Evolutionary conservation across 1,140 invertebrate species (phyloP), one percentile per base, ranked within the genome.

Genomic region (Conus ventricosus): DNA sequence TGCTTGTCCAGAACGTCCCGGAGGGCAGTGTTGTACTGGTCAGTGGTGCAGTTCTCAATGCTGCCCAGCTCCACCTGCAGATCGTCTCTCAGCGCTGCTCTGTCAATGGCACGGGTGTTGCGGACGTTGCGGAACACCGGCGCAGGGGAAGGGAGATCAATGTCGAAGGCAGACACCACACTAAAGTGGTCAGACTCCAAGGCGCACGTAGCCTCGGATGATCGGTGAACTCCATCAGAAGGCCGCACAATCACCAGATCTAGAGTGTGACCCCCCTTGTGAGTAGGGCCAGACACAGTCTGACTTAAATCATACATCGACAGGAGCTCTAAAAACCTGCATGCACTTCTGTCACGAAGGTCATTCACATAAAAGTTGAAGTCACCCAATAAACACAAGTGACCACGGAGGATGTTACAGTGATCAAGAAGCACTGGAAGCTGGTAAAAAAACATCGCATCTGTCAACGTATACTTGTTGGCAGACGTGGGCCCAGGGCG

Each of bases 241-340:
- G 51, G 51, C 55, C 83, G 39, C 23, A 23, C 55, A n/a, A 84
- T 84, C 55, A 55, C 55, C 55, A 84, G 83, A 15, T 84, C 27
- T 20, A 84, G 27, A 60, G 55, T 55, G 83, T 84, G 83, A 60
- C 83, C 83, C 17, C 53, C 15, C 7, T 84, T 84, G 83, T 84
- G 83, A 54, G 83, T 84, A 3, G 83, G 83, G 25, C 39, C 83
- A 84, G 83, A 20, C 17, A 84, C 83, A 53, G 51, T 53, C 83
- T 84, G 83, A 17, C 55, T 13, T 25, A 84, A 51, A 1, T 25
- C 83, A 84, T 55, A 84, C 55, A 60, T 55, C 15, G 17, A n/a
- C 20, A 84, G 55, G 20, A 5, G 51, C 10, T 84, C 83, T 15
- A 55, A 23, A 51, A 84, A 84, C 53, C 25, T 53, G 11, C 1